Base-by-base conservation (phyloP, 1,140 invertebrate species). In the Macrosteles quadrilineatus region DNA sequence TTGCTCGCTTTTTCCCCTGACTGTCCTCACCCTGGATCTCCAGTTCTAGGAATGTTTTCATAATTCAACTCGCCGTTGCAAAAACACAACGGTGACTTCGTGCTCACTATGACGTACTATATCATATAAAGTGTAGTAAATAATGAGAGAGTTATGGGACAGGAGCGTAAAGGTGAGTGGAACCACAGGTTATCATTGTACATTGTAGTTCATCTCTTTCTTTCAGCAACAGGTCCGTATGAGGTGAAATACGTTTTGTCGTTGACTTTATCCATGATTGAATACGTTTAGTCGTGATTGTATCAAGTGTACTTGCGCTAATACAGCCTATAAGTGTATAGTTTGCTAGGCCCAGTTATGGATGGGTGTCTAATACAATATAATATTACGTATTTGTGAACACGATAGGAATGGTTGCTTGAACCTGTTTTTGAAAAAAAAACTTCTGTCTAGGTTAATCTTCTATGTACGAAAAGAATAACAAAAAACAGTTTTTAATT, bases 51-150 rank as follows among this genome's bases (percentile, higher is more conserved):
- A 50, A 50, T 50, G 47, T 50, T 21, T 50, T 50, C 47, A 50
- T 50, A 50, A 50, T 50, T 50, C 47, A 50, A 36, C 47, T n/a
- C 4, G 47, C 47, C 21, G 47, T 36, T 36, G 47, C 47, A 50
- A 50, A 50, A 50, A 50, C 47, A 19, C 14, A 9, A 40, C 17
- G 36, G 36, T 40, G 36, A 40, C 17, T 9, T 40, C n/a, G 32
- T 36, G 32, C 32, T 4, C 32, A 6, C 32, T 36, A 50, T 50
- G 47, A 50, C 47, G 47, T 50, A 50, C 3, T 50, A 50, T 50
- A 50, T 50, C 47, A 50, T 50, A 50, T 21, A 50, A 21, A 50
- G 14, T 21, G 21, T 21, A 19, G 47, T 50, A 50, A 50, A 50
- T 50, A 50, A 50, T 19, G 47, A 50, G 47, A 11, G 14, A 50